Evolutionary conservation across 2,888 invertebrate species (phyloP), one percentile per base, ranked within the genome.

Genomic region (Fragum whitleyi): DNA sequence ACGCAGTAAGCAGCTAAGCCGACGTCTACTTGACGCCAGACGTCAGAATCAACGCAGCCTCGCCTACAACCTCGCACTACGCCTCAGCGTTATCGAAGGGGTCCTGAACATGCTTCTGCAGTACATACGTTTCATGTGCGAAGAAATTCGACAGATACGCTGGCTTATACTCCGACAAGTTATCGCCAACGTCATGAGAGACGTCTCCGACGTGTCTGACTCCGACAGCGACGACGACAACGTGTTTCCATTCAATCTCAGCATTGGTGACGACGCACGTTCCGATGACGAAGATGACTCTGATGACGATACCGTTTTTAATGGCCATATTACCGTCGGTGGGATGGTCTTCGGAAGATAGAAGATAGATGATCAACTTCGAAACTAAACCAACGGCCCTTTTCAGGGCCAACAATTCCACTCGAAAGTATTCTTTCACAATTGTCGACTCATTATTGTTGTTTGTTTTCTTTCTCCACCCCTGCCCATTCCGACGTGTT

Each of bases 331-430:
- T 9, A 42, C 70, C 59, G 26, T 14, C 2, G 26, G 7, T 16
- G 26, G 1, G 26, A 57, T 57, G 57, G 28, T 19, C 26, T 28
- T 57, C 7, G 19, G 19, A 21, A 51, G 19, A 55, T 47, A 36
- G 73, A 62, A 14, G 67, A 7, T 11, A 5, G 19, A 42, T 6
- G n/a, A 21, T 21, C 42, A 42, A 42, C 39, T 21, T 39, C 39
- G 26, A 67, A 14, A 42, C n/a, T 23, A 79, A 70, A 42, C n/a
- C 42, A 79, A 70, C 76, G 82, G 82, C 79, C 82, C 82, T 83
- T 83, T 77, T 83, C 26, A 83, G 82, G 81, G 79, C 81, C 78
- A 77, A 21, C 55, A 9, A 28, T 47, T 61, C 6, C 1, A 14
- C 19, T 23, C 19, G 32, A 67, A 67, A 32, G 32, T 5, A 0